Conservation (phyloP, 2,888 invertebrate genomes). For the Dromius quadrimaculatus region DNA sequence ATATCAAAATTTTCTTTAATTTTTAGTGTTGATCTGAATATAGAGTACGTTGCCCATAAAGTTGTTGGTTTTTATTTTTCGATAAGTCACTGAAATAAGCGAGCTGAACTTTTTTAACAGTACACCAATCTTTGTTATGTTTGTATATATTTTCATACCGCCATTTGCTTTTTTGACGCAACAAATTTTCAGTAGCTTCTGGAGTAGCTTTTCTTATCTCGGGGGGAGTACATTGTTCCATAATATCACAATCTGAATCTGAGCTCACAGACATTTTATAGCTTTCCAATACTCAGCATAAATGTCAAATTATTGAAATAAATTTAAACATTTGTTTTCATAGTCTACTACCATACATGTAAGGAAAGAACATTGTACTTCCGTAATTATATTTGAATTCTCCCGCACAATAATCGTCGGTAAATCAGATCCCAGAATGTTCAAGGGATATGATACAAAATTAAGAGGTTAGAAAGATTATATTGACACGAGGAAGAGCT, state of each 20-base stretch:
- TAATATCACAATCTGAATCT: neutral
- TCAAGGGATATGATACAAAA: too few species aligned
- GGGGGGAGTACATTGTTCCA: neutral
- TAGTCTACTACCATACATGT: too few species aligned
- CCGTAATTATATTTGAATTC: too few species aligned
- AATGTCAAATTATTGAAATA: too few species aligned
- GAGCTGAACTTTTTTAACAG: neutral
- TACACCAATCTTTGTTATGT: neutral
- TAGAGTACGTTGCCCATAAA: constrained; percentile 20
- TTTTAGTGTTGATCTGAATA: constrained; percentile 20
- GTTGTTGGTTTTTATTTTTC: constrained; percentile 10
- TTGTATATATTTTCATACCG: neutral
- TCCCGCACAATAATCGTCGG: too few species aligned
- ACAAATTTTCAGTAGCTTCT: constrained; percentile 1
- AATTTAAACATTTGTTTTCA: too few species aligned
- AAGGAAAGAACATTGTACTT: too few species aligned
- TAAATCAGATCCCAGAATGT: too few species aligned
- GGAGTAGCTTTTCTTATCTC: neutral
- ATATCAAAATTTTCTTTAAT: constrained; percentile 26
- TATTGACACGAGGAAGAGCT: too few species aligned
- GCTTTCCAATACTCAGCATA: too few species aligned
- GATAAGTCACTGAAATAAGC: constrained; percentile 6
- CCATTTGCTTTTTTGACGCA: neutral
- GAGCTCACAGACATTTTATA: too few species aligned
- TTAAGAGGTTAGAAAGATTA: too few species aligned